Conservation (phyloP, 2,888 invertebrate genomes). For the Cyaniris semiargus region DNA sequence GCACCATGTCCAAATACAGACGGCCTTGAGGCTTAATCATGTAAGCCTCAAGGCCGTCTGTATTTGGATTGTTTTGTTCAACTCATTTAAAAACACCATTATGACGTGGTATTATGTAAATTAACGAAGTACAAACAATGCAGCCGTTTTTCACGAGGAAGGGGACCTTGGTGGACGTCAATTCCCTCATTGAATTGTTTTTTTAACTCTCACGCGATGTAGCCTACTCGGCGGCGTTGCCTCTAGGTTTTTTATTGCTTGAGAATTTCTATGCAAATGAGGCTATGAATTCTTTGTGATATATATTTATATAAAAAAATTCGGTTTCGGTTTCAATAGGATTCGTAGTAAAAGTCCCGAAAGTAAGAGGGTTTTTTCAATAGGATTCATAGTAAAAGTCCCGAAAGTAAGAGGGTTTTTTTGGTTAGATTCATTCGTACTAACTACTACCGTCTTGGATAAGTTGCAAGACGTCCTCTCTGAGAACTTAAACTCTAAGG, state of each 20-base stretch:
- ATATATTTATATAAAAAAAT: not conserved
- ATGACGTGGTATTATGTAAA: slow-evolving; percentile 7
- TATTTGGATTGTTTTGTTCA: too few relatives aligned
- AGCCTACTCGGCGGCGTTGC: not conserved
- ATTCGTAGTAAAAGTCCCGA: not conserved
- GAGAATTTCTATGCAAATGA: not conserved
- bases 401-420: too few relatives aligned
- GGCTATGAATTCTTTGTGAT: not conserved
- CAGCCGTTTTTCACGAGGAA: slow-evolving; percentile 14
- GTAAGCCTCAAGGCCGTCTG: too few relatives aligned
- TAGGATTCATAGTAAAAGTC: not conserved
- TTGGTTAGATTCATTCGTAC: too few relatives aligned
- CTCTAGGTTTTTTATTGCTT: not conserved
- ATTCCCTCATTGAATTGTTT: slow-evolving; percentile 17
- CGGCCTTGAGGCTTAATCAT: slow-evolving; percentile 10
- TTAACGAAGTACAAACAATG: slow-evolving; percentile 22
- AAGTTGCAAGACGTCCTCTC: too few relatives aligned
- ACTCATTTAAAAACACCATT: slow-evolving; percentile 13
- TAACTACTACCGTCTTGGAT: too few relatives aligned
- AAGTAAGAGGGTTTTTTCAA: too few relatives aligned
- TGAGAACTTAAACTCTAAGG: too few relatives aligned
- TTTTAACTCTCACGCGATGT: slow-evolving; percentile 25
- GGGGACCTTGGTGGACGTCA: slow-evolving; percentile 5
- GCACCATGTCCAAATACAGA: not conserved
- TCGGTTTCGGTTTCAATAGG: too few relatives aligned